Conservation (phyloP, 1,140 invertebrate species). For the Apis mellifera region DNA sequence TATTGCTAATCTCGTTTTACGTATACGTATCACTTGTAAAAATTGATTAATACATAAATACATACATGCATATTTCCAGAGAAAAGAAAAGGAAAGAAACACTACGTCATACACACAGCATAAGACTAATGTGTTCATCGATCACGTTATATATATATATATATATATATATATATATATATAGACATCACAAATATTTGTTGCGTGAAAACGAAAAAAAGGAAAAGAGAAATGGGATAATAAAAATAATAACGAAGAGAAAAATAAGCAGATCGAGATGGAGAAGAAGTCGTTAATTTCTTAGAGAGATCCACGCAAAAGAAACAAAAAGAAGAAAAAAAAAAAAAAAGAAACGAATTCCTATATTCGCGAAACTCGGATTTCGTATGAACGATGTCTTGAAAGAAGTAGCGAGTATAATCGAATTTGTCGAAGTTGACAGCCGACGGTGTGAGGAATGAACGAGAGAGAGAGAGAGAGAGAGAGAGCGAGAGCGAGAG, state of each 20-base stretch:
- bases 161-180: too few relatives aligned
- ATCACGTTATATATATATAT: slow-evolving; percentile 31
- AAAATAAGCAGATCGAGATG: not conserved
- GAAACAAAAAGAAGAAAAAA: not conserved
- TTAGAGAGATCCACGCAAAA: slow-evolving; percentile 32
- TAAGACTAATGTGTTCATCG: slow-evolving; percentile 49
- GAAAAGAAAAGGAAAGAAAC: not conserved
- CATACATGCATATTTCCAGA: not conserved
- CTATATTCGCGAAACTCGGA: slow-evolving; percentile 41
- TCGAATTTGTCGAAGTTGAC: slow-evolving; percentile 51
- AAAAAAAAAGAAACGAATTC: slow-evolving; percentile 37
- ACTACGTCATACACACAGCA: slow-evolving; percentile 10
- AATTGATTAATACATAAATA: not conserved
- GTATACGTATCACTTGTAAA: slow-evolving; percentile 1
- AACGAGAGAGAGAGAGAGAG: not conserved
- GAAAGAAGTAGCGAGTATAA: slow-evolving; percentile 43
- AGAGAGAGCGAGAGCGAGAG: not conserved
- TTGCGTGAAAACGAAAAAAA: not conserved
- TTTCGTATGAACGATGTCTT: slow-evolving; percentile 61
- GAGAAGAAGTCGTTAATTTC: slow-evolving; percentile 4
- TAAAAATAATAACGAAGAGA: too few relatives aligned
- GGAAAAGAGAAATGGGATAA: not conserved
- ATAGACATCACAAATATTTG: slow-evolving; percentile 1
- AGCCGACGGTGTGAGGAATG: slow-evolving; percentile 38
- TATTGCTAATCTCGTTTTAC: slow-evolving; percentile 12